Evolutionary conservation across 1,140 invertebrate genomes (phyloP).

Genomic region (Chironomus tepperi): DNA sequence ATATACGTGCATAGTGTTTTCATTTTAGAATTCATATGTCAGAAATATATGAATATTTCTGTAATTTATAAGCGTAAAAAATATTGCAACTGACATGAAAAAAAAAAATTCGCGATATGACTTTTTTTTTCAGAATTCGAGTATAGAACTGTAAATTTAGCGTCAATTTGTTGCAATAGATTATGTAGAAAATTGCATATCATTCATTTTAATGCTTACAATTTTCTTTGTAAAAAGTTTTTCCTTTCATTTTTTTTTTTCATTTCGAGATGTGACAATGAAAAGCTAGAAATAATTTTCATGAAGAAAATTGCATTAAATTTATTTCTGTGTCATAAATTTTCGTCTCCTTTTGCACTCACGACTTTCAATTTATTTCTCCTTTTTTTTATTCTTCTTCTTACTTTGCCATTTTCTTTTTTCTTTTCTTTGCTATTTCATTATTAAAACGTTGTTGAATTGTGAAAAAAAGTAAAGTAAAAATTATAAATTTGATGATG

Average conservation of each 20-base stretch:
- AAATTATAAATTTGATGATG: too few relatives aligned
- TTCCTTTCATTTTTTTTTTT: not conserved
- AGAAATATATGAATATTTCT: too few relatives aligned
- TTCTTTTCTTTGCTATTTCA: not conserved
- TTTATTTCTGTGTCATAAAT: slow-evolving; percentile 14
- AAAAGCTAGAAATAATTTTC: too few relatives aligned
- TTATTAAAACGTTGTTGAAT: slow-evolving; percentile 14
- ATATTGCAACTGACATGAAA: too few relatives aligned
- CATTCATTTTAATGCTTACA: not conserved
- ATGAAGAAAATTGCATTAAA: slow-evolving; percentile 9
- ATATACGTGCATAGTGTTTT: too few relatives aligned
- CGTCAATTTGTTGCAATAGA: not conserved
- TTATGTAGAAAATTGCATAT: slow-evolving; percentile 9
- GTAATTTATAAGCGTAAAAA: too few relatives aligned
- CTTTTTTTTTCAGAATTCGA: too few relatives aligned
- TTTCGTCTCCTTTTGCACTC: not conserved
- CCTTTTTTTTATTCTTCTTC: not conserved
- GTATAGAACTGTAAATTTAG: not conserved
- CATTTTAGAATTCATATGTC: too few relatives aligned
- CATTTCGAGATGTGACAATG: not conserved
- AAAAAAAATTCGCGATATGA: too few relatives aligned
- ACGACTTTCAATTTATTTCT: slow-evolving; percentile 9
- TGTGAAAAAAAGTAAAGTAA: not conserved
- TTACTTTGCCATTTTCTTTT: not conserved
- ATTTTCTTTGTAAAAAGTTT: not conserved